Conservation (phyloP, 64 coral and sea anemone species). For the Hydrozoanthus tunicans region DNA sequence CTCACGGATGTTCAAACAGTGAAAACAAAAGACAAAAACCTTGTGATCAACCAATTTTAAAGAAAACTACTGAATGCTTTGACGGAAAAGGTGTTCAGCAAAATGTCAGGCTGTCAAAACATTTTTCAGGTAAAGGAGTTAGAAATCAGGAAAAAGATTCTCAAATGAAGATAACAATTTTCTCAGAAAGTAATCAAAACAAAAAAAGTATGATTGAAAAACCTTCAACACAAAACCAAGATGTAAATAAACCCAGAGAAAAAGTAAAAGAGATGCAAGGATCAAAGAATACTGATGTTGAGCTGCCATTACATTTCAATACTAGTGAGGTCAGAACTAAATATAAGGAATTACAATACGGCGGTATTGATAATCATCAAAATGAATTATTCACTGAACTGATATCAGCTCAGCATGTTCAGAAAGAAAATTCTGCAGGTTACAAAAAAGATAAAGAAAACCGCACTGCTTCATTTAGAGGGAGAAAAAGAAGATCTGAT, state of each 20-base stretch:
- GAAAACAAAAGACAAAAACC: conserved; percentile 1
- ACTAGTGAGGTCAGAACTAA: not conserved
- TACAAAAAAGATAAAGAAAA: conserved; percentile 30
- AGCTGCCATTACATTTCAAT: conserved; percentile 1
- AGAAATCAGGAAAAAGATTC: not conserved
- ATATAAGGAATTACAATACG: not conserved
- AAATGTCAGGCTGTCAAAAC: not conserved
- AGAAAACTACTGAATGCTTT: not conserved
- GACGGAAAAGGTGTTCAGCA: not conserved
- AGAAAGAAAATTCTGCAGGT: not conserved
- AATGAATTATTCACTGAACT: conserved; percentile 24
- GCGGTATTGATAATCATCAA: not conserved
- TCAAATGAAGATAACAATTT: conserved; percentile 32
- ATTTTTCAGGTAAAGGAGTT: not conserved
- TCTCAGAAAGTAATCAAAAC: not conserved
- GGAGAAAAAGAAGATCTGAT: not conserved
- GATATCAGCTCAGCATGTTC: not conserved
- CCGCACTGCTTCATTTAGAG: not conserved
- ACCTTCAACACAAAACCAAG: not conserved
- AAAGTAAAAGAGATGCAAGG: not conserved
- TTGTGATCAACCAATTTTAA: not conserved
- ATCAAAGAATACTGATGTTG: not conserved
- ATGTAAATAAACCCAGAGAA: not conserved
- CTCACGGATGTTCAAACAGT: not conserved
- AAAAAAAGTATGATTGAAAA: not conserved